Evolutionary conservation across 2,888 invertebrate genomes (phyloP), one percentile per base, ranked within the genome.

Genomic region (Drosophila austrosaltans): DNA sequence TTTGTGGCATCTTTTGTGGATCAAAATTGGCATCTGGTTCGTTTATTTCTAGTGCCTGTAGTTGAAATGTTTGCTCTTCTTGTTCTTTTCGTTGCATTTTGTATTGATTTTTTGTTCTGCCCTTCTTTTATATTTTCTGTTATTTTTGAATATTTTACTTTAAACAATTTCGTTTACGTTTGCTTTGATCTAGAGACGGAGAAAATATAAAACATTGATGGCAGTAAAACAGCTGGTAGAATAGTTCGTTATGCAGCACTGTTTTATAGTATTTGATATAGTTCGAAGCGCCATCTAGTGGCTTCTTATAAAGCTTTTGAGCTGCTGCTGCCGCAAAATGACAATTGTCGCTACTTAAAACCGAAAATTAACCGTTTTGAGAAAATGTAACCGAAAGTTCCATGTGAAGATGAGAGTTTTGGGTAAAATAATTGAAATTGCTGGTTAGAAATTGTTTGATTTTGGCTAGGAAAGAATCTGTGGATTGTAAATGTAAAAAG

Each of bases 11-110:
- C 3, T 73, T 81, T 0, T 74, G 54, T 0, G 92, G 92, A 87
- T 92, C 92, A 61, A 92, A 92, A 39, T 80, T 76, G 7, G 76
- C 79, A n/a, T 87, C 91, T 0, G 88, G 89, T n/a, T 90, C 78
- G 0, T 79, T 84, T 54, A 92, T 90, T 63, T 90, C 89, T 16
- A 92, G 74, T 0, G 92, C 92, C 73, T 91, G 89, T 5, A 87
- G 72, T 67, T 92, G 92, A 72, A 92, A 91, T 12, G 89, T 80
- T 65, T 91, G 91, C 7, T 74, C 77, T 1, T 72, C 74, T 4
- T 42, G 10, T 0, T 67, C 72, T 2, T 48, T 48, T 4, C 54
- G 39, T 6, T 72, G n/a, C 72, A 72, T 72, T 36, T 12, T 58
- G 22, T 2, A 10, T 48, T 16, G 16, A 25, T 8, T 1, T 1